Base-by-base conservation (phyloP, 2,888 invertebrate genomes). In the Volucella inflata region DNA sequence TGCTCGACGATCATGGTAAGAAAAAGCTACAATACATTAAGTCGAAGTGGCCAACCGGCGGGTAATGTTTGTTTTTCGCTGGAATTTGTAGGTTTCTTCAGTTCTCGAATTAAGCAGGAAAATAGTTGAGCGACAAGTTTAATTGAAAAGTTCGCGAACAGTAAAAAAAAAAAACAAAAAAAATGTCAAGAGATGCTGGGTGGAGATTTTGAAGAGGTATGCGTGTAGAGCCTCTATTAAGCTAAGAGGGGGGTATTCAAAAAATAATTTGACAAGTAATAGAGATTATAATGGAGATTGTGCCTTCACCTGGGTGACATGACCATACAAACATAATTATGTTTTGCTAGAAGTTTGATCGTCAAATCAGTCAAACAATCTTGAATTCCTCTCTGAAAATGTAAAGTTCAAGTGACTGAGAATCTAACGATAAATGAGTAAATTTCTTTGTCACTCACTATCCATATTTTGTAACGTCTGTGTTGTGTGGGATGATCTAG, bases 81-180 rank as follows among this genome's bases (percentile, higher is more conserved):
- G 36, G 62, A 77, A 42, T 12, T 71, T 68, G 4, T 76, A 17
- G 14, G 50, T 77, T 30, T 64, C 53, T 77, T 62, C 16, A 3
- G 16, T 42, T 40, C 59, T 59, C 51, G 59, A 76, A 76, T 76
- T 82, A 65, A 65, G 46, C 65, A 71, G 71, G 60, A 68, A 68
- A 72, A 68, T 65, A 74, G 74, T 78, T 65, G 74, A 78, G 83
- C 70, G 83, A 74, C 83, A 84, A 75, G 59, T 79, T 75, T 75
- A 79, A 84, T 70, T 79, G 70, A 75, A 79, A 36, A 78, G 42
- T 55, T 48, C 16, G 16, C 40, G 16, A 38, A 12, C 14, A 30
- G 30, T 30, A 30, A 30, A 30, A 4, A 30, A 30, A 6, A 30
- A 1, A 21, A 21, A 30, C 4, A 57, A 8, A 44, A 16, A 60